Percentiles rank a stretch among this genome's conserved stretches.
Evolutionary conservation across 2,113 vertebrate genomes (phyloP).

Genomic region (Malurus melanocephalus): DNA sequence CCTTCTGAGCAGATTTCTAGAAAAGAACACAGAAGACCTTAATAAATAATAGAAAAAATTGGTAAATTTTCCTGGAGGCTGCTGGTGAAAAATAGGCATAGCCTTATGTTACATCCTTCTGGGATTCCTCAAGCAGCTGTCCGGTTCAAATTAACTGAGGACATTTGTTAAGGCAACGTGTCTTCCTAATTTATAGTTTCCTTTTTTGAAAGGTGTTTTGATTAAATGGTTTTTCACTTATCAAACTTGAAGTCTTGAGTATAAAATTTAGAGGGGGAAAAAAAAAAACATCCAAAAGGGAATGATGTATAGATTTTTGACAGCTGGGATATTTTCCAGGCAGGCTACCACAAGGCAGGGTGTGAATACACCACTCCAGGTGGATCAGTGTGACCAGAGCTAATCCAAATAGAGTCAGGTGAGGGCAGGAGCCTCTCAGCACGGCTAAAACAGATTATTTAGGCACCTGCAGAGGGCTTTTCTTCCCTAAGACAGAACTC

Average conservation of each 20-base stretch:
- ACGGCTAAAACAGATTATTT: background rate
- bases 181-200: background rate
- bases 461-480: background rate
- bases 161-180: background rate
- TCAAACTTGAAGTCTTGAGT: background rate
- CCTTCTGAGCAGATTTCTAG: background rate
- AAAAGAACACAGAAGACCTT: background rate
- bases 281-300: background rate
- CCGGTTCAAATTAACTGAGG: background rate
- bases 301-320: background rate
- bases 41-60: background rate
- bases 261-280: background rate
- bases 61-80: background rate
- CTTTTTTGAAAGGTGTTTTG: background rate
- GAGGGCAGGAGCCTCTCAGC: background rate
- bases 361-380: background rate
- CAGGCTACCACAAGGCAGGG: background rate
- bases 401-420: background rate
- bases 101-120: background rate
- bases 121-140: background rate
- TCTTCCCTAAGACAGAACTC: background rate
- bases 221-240: background rate
- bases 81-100: background rate
- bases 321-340: background rate
- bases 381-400: background rate